Percentiles rank a stretch among this genome's conserved stretches.
Conservation (phyloP, 2,888 invertebrate species). For the Polymixis flavicincta region DNA sequence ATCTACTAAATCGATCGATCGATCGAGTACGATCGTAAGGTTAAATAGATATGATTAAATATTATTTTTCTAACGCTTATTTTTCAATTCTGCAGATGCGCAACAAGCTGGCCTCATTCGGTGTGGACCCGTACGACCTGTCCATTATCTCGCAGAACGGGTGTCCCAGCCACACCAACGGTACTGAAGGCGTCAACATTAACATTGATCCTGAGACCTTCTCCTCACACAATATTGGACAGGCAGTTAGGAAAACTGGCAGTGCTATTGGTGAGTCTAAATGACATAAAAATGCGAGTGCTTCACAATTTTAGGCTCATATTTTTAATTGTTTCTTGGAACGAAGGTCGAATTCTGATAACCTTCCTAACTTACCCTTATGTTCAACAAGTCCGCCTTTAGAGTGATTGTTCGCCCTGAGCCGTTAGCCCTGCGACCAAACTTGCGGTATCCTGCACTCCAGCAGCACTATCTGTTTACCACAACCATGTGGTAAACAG, state of each 20-base stretch:
- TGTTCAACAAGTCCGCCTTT: background rate
- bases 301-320: background rate
- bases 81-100: constrained; percentile 88
- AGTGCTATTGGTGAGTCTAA: constrained; percentile 91
- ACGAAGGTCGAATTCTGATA: background rate
- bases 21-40: background rate
- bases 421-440: background rate
- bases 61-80: background rate
- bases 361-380: background rate
- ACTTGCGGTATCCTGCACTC: background rate
- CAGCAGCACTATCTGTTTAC: background rate
- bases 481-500: no score
- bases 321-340: background rate
- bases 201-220: constrained; percentile 95
- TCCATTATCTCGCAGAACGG: constrained; percentile 93
- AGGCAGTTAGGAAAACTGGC: constrained; percentile 93
- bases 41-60: background rate
- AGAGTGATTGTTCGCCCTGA: background rate
- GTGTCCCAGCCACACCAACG: constrained; percentile 92
- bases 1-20: constrained; percentile 16
- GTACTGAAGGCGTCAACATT: constrained; percentile 91
- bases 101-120: constrained; percentile 90
- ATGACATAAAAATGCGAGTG: no score
- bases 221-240: constrained; percentile 93
- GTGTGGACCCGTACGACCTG: constrained; percentile 94